These are phyloP conservation scores for Leptoclinus maculatus DNA, from an alignment of 2,797 vertebrate species.

Conservation along the genomic window DNA sequence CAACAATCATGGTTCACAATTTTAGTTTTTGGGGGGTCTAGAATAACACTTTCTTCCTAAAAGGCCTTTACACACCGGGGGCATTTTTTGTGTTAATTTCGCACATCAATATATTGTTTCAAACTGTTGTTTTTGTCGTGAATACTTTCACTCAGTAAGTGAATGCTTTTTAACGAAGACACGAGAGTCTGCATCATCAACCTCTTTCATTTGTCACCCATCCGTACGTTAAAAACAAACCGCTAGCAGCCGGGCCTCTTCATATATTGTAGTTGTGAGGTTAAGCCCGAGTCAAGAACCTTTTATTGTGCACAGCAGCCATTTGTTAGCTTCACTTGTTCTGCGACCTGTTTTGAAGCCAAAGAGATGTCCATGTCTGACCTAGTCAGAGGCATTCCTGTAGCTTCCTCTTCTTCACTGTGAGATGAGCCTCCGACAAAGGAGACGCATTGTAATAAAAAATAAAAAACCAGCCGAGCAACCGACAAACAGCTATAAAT, in stretches of 20 bases:
- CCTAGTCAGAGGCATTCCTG: background rate
- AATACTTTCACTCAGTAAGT: too few species aligned
- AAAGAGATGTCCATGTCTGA: background rate
- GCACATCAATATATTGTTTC: too few species aligned
- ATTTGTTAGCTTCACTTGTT: slow-evolving; percentile 19
- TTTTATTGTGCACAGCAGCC: background rate
- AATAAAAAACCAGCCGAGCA: slow-evolving; percentile 13
- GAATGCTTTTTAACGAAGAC: too few species aligned
- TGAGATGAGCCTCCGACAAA: slow-evolving; percentile 24
- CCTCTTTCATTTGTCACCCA: background rate
- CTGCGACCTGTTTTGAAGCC: background rate
- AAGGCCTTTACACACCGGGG: too few species aligned
- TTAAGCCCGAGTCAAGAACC: background rate
- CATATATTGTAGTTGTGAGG: background rate
- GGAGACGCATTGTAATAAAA: slow-evolving; percentile 20
- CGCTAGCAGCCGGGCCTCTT: background rate
- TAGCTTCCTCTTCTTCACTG: slow-evolving; percentile 10
- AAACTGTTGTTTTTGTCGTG: too few species aligned
- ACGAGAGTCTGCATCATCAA: too few species aligned
- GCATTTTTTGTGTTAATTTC: too few species aligned
- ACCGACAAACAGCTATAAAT: slow-evolving; percentile 29
- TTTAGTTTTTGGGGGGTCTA: too few species aligned
- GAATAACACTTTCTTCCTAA: too few species aligned
- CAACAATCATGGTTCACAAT: too few species aligned
- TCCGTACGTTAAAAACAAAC: background rate